Base-by-base conservation (phyloP, 2,888 invertebrate genomes). In the Trichacis sp. region DNA sequence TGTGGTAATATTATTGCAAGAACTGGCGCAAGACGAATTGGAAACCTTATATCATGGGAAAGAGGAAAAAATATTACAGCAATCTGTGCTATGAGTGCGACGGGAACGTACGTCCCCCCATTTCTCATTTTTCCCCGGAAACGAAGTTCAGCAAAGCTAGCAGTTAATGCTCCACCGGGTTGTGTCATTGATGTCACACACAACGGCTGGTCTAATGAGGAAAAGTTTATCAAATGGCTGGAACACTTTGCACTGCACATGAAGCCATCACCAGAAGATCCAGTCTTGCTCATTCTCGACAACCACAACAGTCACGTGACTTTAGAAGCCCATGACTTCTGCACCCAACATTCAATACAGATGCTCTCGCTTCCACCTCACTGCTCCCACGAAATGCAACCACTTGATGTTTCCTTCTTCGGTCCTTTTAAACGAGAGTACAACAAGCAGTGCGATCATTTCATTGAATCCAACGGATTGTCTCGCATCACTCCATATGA, bases 81-180 rank as follows among this genome's bases (percentile, higher is more conserved):
- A 9, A 36, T 84, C 60, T 85, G 81, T 76, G 76, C 82, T 14
- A 80, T 85, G 77, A 85, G 74, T 71, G 77, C 80, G 68, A 73
- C 80, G 53, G 79, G 85, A 12, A 52, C 61, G 19, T 85, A 68
- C 65, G 72, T 85, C 15, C 84, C 85, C 11, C 85, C 85, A 1
- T 82, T 86, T 83, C 85, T 85, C 72, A 85, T 86, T 50, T 86
- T 79, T 59, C 83, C 84, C 1, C 49, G 83, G 19, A 24, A 24
- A 24, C 3, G 24, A 8, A 3, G 8, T 3, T 24, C 24, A 5
- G 3, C 24, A 24, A 5, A 5, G 3, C 8, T 85, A 9, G 77
- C 82, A 64, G 78, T 24, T 56, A 80, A 80, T 77, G 84, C 84
- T 19, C 82, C 82, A 71, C 57, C 77, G 66, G 77, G 78, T 30